A percentile compares a stretch with the other conserved stretches of the same genome.
Conservation (phyloP, 2,888 invertebrate species). For the Uropetala carovei region DNA sequence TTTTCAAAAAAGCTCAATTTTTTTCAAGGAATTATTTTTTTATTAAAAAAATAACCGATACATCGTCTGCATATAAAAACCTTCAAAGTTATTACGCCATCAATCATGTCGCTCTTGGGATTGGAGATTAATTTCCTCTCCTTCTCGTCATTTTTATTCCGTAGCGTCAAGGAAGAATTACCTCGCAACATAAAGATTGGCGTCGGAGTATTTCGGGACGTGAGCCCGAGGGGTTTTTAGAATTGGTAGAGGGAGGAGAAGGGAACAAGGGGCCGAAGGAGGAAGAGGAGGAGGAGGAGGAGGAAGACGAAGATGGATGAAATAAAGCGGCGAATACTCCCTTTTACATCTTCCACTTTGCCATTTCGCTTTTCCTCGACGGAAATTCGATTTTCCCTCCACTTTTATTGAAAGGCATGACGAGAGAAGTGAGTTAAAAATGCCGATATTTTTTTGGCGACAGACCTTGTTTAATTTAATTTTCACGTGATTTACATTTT, state of each 20-base stretch:
- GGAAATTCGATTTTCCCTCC: background rate
- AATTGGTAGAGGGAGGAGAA: background rate
- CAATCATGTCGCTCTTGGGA: background rate
- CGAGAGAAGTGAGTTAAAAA: background rate
- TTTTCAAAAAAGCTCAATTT: too few relatives aligned
- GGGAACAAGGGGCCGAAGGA: background rate
- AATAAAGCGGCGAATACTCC: background rate
- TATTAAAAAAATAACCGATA: too few relatives aligned
- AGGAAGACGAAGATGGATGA: background rate
- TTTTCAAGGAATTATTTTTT: too few relatives aligned
- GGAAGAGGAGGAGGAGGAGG: background rate
- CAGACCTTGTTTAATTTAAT: background rate
- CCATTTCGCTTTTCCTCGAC: background rate
- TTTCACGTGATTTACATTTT: too few relatives aligned
- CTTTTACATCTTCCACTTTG: background rate
- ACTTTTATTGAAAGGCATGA: background rate
- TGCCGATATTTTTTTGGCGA: background rate
- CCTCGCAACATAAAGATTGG: constrained; percentile 17
- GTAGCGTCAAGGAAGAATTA: constrained; percentile 3
- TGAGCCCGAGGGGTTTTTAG: too few relatives aligned
- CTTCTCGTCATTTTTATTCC: background rate
- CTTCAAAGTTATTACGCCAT: background rate
- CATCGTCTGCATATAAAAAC: too few relatives aligned
- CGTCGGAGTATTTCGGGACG: background rate
- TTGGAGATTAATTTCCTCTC: background rate